phyloP scores from a whole-genome alignment of 2,888 invertebrate genomes.

The Pollenia griseotomentosa region DNA sequence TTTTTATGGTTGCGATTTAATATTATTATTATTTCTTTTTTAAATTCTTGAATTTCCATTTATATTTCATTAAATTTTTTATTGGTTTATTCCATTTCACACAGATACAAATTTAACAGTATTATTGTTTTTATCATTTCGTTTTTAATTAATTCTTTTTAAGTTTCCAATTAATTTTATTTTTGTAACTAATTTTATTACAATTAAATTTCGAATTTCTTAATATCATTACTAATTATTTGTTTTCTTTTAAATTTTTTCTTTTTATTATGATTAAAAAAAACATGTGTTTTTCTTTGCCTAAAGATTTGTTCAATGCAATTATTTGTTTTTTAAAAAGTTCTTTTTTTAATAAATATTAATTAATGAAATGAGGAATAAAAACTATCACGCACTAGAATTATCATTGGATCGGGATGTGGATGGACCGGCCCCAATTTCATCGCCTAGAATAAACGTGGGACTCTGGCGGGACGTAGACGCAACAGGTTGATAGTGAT shows the following conservation, averaged over 20 bases:
- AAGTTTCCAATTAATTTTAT: conserved; percentile 66
- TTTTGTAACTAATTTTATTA: conserved; percentile 74
- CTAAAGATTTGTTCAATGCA: conserved; percentile 74
- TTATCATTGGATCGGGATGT: conserved; percentile 85
- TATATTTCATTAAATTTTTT: conserved; percentile 63
- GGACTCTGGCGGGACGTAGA: conserved; percentile 86
- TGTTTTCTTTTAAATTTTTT: conserved; percentile 22
- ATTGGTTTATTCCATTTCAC: conserved; percentile 71
- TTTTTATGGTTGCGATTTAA: conserved; percentile 75
- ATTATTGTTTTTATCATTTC: conserved; percentile 73
- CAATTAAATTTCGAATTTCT: conserved; percentile 68
- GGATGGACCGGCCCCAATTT: conserved; percentile 84
- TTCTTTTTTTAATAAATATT: conserved; percentile 75
- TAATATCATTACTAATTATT: conserved; percentile 55
- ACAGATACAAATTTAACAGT: conserved; percentile 73
- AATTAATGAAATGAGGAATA: conserved; percentile 81
- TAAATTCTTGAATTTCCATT: conserved; percentile 74
- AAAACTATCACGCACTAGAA: conserved; percentile 85
- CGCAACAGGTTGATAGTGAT: conserved; percentile 85
- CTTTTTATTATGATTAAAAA: conserved; percentile 71
- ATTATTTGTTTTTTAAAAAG: conserved; percentile 71
- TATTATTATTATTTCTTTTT: conserved; percentile 74
- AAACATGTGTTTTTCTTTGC: conserved; percentile 68
- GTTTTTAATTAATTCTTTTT: conserved; percentile 62
- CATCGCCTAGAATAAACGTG: conserved; percentile 84